A percentile compares a stretch with the other conserved stretches of the same genome.
phyloP scores from a whole-genome alignment of 2,888 invertebrate genomes.

The Plagodis dolabraria region DNA sequence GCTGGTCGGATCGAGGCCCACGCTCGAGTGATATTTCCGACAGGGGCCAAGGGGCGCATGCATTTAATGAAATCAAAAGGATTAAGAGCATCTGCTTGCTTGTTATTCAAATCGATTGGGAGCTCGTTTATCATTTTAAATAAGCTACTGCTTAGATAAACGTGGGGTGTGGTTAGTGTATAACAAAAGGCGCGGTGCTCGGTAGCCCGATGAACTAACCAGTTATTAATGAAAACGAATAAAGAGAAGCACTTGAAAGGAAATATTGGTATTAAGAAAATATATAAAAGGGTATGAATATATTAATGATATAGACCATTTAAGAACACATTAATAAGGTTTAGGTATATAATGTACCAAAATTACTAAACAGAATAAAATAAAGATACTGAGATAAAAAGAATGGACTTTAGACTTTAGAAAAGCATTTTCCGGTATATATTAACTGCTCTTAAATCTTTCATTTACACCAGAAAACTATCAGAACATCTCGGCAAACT shows the following conservation, averaged over 20 bases:
- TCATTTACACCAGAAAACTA: background rate
- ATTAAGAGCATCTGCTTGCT: conserved; percentile 84
- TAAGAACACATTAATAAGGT: no score
- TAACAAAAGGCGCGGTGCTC: conserved; percentile 75
- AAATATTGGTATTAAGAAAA: conserved; percentile 36
- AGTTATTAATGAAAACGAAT: conserved; percentile 66
- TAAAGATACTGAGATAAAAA: no score
- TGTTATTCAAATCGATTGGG: conserved; percentile 85
- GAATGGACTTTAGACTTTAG: no score
- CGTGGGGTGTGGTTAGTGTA: conserved; percentile 77
- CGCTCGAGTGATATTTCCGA: conserved; percentile 84
- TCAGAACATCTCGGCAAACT: no score
- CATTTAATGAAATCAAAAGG: conserved; percentile 85
- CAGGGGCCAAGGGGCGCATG: conserved; percentile 80
- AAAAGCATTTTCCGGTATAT: no score
- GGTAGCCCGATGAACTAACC: conserved; percentile 78
- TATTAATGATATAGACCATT: conserved; percentile 7
- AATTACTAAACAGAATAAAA: no score
- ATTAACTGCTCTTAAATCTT: conserved; percentile 7
- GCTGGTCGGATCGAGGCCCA: conserved; percentile 64
- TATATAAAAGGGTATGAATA: conserved; percentile 28
- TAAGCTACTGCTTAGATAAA: conserved; percentile 84
- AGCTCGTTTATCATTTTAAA: conserved; percentile 84
- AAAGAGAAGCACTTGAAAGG: conserved; percentile 46
- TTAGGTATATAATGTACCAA: no score